Evolutionary conservation across 2,888 invertebrate species (phyloP), one percentile per base, ranked within the genome.

Genomic region (Nephrotoma guestfalica): DNA sequence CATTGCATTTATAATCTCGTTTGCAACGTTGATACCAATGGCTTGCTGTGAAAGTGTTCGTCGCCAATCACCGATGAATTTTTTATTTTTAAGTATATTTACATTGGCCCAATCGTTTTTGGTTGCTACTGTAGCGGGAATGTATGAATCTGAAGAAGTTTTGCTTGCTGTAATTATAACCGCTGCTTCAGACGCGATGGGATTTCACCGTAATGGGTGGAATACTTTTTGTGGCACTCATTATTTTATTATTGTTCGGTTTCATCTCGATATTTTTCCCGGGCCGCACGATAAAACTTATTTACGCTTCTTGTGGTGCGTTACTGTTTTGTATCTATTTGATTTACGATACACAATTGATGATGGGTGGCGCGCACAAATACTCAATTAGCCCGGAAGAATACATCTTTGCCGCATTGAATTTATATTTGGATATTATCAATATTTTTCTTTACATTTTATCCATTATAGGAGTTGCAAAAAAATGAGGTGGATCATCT

Each of bases 381-480:
- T 97, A 96, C 92, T 93, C 96, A 87, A 94, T 98, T 88, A 97
- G 97, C 0, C 98, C 98, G 0, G 98, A 98, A 91, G 98, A 98
- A 90, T 98, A 98, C 91, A 96, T 98, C 89, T 98, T 98, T 90
- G 98, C 97, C 0, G 96, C 98, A 0, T 93, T 98, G 86, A 98
- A 96, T 91, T 93, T 98, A 0, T 98, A 98, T 89, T 91, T 98
- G 89, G 98, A 98, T 90, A 94, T 98, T 88, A 92, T 98, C 89
- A 97, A 98, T 90, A 96, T 98, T 89, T 98, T 98, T 93, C 91
- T 97, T 89, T 96, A 96, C 92, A 96, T 98, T 89, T 93, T 98
- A 87, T 93, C 94, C 6, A 96, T 97, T 87, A 94, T 96, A 88
- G 57, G 86, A 3, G 41, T 30, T 6, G 11, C 71, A 30, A 30